Evolutionary conservation across 2,113 vertebrate species (phyloP).

Genomic region (Saimiri boliviensis): DNA sequence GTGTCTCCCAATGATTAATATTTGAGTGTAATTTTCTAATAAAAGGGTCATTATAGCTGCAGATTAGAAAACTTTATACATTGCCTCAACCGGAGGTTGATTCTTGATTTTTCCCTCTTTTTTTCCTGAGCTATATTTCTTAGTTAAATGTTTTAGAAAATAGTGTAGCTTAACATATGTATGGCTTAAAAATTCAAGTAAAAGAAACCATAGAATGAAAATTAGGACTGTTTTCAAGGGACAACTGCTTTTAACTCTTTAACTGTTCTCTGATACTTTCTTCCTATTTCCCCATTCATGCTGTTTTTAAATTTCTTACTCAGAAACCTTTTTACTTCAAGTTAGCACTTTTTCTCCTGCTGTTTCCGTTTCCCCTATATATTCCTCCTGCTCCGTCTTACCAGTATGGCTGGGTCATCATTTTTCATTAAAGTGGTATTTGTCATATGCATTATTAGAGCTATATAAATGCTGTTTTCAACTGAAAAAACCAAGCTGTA

Average conservation of each 20-base stretch:
- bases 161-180: neutral
- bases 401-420: too few species aligned
- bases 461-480: neutral
- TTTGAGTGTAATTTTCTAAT: constrained; percentile 7
- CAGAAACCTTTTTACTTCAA: neutral
- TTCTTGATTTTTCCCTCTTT: neutral
- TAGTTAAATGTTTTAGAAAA: neutral
- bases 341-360: neutral
- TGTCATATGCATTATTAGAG: neutral
- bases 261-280: neutral
- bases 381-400: neutral
- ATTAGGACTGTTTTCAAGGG: neutral
- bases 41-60: neutral
- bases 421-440: neutral
- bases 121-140: neutral
- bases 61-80: neutral
- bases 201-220: neutral
- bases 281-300: neutral
- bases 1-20: neutral
- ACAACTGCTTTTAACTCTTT: neutral
- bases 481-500: neutral
- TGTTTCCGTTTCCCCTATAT: neutral
- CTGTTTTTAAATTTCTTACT: neutral
- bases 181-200: neutral
- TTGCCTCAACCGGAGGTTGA: neutral